Base-by-base conservation (phyloP, 2,113 vertebrate species). In the Nyctibius bracteatus region DNA sequence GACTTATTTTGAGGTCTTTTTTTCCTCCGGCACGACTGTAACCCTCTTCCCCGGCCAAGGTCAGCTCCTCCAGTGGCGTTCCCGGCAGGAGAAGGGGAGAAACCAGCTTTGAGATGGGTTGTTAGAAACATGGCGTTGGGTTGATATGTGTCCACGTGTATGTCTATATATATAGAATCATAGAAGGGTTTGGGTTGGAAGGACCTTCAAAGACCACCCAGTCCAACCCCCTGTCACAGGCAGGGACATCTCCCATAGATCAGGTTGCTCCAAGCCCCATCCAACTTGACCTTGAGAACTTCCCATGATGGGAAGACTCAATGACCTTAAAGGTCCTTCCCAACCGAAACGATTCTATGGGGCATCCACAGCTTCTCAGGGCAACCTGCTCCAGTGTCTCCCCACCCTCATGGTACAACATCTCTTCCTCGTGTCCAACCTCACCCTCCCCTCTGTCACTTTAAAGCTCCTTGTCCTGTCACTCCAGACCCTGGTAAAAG, bases 281-380 rank as follows among this genome's bases (percentile, higher is more conserved):
- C 59, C 46, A 27, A 9, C 59, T 10, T 41, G 46, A 5, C 46
- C 59, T 16, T 3, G 5, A n/a, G 7, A 12, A 0, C 15, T 8
- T 20, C 44, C 74, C 17, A 2, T 1, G 2, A 49, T 2, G 44
- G n/a, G n/a, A n/a, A n/a, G n/a, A n/a, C n/a, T n/a, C n/a, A n/a
- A n/a, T n/a, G n/a, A n/a, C n/a, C n/a, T n/a, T n/a, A n/a, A n/a
- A n/a, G n/a, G n/a, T n/a, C n/a, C n/a, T n/a, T n/a, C n/a, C n/a
- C n/a, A n/a, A n/a, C n/a, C n/a, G n/a, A n/a, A n/a, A n/a, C n/a
- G n/a, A n/a, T n/a, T n/a, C n/a, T n/a, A n/a, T n/a, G n/a, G n/a
- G 44, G n/a, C n/a, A 47, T 1, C 46, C 35, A 5, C 16, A 33
- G 22, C 44, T 19, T 6, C 73, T 19, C 44, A 1, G 16, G 44